These are phyloP conservation scores for Peromyscus attwateri DNA, from an alignment of 2,797 vertebrate species.

Conservation along the genomic window DNA sequence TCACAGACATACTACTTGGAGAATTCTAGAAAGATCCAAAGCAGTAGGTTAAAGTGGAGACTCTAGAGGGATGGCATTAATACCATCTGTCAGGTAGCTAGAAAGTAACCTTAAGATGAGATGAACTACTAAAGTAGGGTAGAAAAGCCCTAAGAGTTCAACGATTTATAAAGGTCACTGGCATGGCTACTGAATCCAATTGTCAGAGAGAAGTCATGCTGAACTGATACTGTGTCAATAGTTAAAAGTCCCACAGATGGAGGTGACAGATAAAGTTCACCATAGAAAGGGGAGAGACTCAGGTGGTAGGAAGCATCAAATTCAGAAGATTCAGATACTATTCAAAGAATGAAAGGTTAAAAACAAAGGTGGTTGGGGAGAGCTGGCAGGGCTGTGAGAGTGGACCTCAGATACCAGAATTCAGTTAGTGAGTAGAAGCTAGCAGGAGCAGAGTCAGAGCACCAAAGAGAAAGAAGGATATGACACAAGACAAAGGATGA, in stretches of 20 bases:
- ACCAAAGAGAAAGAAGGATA: background rate
- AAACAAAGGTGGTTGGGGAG: background rate
- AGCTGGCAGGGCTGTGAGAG: background rate
- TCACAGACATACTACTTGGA: background rate
- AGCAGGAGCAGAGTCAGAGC: background rate
- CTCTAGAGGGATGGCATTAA: background rate
- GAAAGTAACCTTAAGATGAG: background rate
- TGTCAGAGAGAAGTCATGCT: too few relatives aligned
- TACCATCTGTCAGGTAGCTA: background rate
- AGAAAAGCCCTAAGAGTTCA: background rate
- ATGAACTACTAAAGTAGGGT: background rate
- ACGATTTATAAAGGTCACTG: background rate
- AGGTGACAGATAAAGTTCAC: background rate
- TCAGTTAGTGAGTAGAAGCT: background rate
- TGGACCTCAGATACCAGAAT: background rate
- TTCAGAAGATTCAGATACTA: background rate
- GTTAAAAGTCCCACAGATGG: background rate
- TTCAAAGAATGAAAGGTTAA: background rate
- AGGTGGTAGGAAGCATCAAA: background rate
- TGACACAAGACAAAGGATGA: too few relatives aligned
- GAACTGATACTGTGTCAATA: background rate
- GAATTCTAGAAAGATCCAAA: background rate
- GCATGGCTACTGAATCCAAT: background rate
- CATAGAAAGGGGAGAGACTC: background rate
- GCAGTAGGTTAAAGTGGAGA: background rate